Percentiles rank a stretch among this genome's conserved stretches.
Conservation (phyloP, 2,113 vertebrate species). For the Trogon surrucura region DNA sequence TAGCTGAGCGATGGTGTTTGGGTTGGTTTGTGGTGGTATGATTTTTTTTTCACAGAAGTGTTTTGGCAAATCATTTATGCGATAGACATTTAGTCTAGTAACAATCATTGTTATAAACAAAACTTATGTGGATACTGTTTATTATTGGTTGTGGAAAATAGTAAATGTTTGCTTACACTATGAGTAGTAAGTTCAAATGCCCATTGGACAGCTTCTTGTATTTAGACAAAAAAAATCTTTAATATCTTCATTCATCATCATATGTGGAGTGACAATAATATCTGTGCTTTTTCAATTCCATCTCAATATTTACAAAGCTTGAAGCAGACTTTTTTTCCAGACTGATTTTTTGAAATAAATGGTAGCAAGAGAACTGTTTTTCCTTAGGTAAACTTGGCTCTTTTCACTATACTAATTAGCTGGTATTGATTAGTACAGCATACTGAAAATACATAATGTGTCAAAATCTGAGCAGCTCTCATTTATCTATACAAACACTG, state of each 20-base stretch:
- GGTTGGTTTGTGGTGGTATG: background rate
- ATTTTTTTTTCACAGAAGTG: background rate
- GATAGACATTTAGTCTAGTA: background rate
- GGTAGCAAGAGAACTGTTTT: background rate
- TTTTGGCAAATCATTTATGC: background rate
- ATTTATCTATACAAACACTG: background rate
- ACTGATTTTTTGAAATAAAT: background rate
- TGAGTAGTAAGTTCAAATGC: background rate
- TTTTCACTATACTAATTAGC: background rate
- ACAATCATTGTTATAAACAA: background rate
- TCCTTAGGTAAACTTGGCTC: background rate
- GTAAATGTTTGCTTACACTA: background rate
- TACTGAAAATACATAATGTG: background rate
- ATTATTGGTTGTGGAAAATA: background rate
- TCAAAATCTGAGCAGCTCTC: background rate
- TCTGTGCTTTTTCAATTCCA: background rate
- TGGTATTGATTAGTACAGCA: background rate
- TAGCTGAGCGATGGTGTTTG: background rate
- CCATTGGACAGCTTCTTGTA: background rate
- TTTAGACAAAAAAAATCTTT: background rate
- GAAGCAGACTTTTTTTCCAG: background rate
- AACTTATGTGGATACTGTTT: background rate
- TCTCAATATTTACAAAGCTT: conserved; percentile 1
- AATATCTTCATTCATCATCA: background rate
- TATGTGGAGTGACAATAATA: background rate